These are phyloP conservation scores for Eumeta japonica DNA, from an alignment of 1,140 invertebrate genomes.

Conservation along the genomic window DNA sequence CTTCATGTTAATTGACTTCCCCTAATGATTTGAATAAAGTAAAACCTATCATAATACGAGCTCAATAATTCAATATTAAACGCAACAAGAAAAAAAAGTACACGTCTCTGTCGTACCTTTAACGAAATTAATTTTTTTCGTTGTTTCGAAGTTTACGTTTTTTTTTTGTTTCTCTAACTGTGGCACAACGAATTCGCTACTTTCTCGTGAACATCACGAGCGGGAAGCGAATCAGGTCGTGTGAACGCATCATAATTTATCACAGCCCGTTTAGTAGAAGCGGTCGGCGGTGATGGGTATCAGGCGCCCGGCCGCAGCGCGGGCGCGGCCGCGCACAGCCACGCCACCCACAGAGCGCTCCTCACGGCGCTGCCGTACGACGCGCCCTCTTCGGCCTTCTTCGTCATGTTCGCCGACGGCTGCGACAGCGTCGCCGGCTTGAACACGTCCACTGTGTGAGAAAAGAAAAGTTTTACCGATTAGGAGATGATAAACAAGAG, in stretches of 20 bases:
- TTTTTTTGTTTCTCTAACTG: too few species aligned
- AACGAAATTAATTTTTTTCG: too few species aligned
- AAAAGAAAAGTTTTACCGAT: conserved; percentile 1
- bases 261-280: conserved; percentile 33
- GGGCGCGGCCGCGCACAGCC: conserved; percentile 13
- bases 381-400: conserved; percentile 13
- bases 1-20: too few species aligned
- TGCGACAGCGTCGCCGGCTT: conserved; percentile 20
- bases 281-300: conserved; percentile 8
- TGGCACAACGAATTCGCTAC: too few species aligned
- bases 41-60: too few species aligned
- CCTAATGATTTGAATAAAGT: too few species aligned
- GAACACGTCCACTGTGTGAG: conserved; percentile 38
- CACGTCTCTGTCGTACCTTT: too few species aligned
- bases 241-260: conserved; percentile 30
- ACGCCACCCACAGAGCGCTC: too few species aligned
- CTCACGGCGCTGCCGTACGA: not conserved
- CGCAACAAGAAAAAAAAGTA: too few species aligned
- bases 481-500: not conserved
- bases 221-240: conserved; percentile 3
- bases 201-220: too few species aligned
- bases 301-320: conserved; percentile 10
- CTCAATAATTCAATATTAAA: too few species aligned
- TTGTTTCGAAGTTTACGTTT: too few species aligned
- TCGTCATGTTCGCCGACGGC: conserved; percentile 24